Base-by-base conservation (phyloP, 1,140 invertebrate genomes). In the Drosophila lowei region DNA sequence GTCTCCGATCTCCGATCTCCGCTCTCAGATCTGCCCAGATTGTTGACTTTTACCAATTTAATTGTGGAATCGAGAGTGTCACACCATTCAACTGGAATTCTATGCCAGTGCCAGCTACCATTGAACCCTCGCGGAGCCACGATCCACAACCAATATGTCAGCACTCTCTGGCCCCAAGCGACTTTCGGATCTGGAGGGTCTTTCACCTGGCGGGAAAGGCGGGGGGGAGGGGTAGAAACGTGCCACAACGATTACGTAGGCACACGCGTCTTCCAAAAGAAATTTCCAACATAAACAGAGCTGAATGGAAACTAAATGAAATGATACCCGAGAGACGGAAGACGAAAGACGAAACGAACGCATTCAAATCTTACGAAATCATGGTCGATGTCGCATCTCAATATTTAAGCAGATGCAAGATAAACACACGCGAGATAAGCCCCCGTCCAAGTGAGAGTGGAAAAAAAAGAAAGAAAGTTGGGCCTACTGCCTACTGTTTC, bases 341-440 rank as follows among this genome's bases (percentile, higher is more conserved):
- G 11, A 18, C 18, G 18, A 9, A 34, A 38, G 11, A 38, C 9
- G 34, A 38, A 11, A 38, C 11, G 11, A 38, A 73, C 60, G 66
- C 38, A 63, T 76, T 60, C 49, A 73, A 65, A 68, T 52, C 67
- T 80, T 77, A 84, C 49, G 72, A 83, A 65, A 84, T 83, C 57
- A 46, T 53, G 18, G 67, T 38, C 34, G 11, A 50, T 74, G 72
- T 74, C 61, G 64, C 60, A 77, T 86, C 79, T 70, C 42, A 58
- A 77, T 61, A 73, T 65, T 74, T 70, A 56, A 66, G 55, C 61
- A 86, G 67, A 77, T 77, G 81, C 64, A 81, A 85, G 80, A 86
- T 85, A 81, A 81, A 85, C 68, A 77, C 62, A 68, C 67, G 56
- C 62, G 18, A 67, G 71, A 79, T 83, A 61, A 72, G 59, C 55